Evolutionary conservation across 1,140 invertebrate genomes (phyloP).

Genomic region (Brachionus rubens): DNA sequence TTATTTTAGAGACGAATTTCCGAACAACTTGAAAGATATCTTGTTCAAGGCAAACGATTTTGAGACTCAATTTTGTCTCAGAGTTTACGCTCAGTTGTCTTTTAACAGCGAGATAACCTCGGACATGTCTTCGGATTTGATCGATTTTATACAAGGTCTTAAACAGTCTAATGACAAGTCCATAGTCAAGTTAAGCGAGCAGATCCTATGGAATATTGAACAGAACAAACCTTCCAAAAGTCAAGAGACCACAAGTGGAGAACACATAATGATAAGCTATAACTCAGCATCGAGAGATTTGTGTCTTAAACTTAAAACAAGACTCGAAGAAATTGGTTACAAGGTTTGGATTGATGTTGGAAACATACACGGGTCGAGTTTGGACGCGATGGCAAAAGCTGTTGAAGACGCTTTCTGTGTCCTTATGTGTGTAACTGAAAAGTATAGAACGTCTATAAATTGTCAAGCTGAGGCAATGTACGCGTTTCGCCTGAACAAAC

Average conservation of each 20-base stretch:
- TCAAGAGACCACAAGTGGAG: neutral
- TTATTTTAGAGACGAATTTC: constrained; percentile 11
- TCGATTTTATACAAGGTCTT: neutral
- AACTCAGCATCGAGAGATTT: constrained; percentile 1
- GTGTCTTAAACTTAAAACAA: constrained; percentile 9
- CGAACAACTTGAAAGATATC: neutral
- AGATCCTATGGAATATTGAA: constrained; percentile 29
- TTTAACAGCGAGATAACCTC: neutral
- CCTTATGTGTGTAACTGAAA: constrained; percentile 56
- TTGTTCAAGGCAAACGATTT: neutral
- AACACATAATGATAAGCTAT: constrained; percentile 43
- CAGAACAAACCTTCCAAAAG: neutral
- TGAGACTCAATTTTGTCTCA: neutral
- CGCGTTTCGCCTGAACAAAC: constrained; percentile 52
- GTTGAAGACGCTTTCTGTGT: constrained; percentile 56
- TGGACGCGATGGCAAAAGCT: constrained; percentile 59
- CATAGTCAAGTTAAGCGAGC: neutral
- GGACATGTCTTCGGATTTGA: neutral
- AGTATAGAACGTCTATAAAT: constrained; percentile 57
- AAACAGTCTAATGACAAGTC: neutral
- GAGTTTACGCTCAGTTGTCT: neutral
- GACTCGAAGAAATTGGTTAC: neutral
- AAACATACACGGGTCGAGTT: constrained; percentile 50
- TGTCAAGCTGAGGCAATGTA: constrained; percentile 57
- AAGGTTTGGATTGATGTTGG: constrained; percentile 50